These are phyloP conservation scores for Phalacrocorax aristotelis DNA, from an alignment of 2,113 vertebrate genomes.

Conservation along the genomic window DNA sequence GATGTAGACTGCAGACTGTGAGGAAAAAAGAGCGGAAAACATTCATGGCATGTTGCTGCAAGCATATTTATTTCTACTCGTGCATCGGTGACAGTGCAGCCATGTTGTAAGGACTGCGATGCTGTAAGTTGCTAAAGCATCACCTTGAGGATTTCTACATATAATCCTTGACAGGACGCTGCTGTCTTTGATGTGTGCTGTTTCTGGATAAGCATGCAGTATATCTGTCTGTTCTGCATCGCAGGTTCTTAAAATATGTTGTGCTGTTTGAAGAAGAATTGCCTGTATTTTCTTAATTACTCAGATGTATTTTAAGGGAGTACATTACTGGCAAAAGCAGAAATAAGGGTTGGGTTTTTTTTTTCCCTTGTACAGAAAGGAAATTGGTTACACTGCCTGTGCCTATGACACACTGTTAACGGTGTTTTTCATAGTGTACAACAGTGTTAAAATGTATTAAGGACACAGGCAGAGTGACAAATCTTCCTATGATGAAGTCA, in stretches of 20 bases:
- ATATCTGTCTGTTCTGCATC: background rate
- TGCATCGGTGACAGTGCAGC: background rate
- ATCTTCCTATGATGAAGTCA: background rate
- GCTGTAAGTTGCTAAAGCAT: background rate
- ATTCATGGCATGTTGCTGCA: background rate
- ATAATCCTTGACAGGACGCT: background rate
- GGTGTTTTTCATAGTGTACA: background rate
- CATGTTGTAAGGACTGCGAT: background rate
- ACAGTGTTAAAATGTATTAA: background rate
- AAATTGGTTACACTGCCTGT: background rate
- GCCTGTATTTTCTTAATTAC: background rate
- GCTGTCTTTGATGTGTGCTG: background rate
- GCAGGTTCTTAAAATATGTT: background rate
- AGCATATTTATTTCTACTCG: background rate
- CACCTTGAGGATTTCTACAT: background rate
- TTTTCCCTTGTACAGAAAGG: background rate
- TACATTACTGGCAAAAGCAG: background rate
- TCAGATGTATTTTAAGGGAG: background rate
- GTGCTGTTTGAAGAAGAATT: background rate
- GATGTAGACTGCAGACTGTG: background rate
- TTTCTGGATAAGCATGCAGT: fast-evolving
- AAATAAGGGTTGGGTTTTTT: background rate
- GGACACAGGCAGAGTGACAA: background rate
- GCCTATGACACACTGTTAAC: background rate
- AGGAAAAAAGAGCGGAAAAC: background rate